Evolutionary conservation across 2,888 invertebrate genomes (phyloP), one percentile per base, ranked within the genome.

Genomic region (Papilio gigon): DNA sequence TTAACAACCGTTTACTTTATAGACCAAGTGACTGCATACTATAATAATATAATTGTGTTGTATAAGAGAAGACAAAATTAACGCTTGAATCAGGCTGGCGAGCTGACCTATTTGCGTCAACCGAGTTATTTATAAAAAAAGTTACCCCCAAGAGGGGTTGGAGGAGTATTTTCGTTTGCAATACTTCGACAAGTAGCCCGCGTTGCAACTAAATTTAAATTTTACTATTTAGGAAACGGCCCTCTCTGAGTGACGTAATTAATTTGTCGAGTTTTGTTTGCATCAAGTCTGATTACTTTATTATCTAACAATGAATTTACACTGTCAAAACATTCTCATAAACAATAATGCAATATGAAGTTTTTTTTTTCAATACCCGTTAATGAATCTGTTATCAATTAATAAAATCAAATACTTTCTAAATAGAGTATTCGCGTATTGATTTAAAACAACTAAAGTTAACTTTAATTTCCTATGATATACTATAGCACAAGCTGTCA

Each of bases 81-180:
- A 30, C 30, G 30, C 53, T 30, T 9, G 9, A 56, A 30, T 56
- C 17, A 30, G 17, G 53, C 30, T 56, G 53, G n/a, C n/a, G 53
- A 56, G 53, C 9, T 60, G 37, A 25, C 60, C 60, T 60, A 40
- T 40, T 60, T 60, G n/a, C 37, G 40, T 60, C 60, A 37, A 40
- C 25, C 40, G 37, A 60, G 60, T 25, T 60, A 60, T 60, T 60
- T 60, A 60, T 60, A 60, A 60, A 60, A n/a, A 60, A 60, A 60
- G 40, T 60, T 60, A n/a, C 25, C 40, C 60, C 60, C 60, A 1
- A 60, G 60, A 30, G 53, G 53, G 25, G 60, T 40, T 60, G 22
- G n/a, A 37, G 25, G 37, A 14, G 37, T 37, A 60, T 37, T 60
- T 37, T 60, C 37, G 40, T 40, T 60, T 60, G 37, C 37, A 60